A percentile compares a stretch with the other conserved stretches of the same genome.
phyloP scores from a whole-genome alignment of 2,797 vertebrate species.

The Phoebastria nigripes region DNA sequence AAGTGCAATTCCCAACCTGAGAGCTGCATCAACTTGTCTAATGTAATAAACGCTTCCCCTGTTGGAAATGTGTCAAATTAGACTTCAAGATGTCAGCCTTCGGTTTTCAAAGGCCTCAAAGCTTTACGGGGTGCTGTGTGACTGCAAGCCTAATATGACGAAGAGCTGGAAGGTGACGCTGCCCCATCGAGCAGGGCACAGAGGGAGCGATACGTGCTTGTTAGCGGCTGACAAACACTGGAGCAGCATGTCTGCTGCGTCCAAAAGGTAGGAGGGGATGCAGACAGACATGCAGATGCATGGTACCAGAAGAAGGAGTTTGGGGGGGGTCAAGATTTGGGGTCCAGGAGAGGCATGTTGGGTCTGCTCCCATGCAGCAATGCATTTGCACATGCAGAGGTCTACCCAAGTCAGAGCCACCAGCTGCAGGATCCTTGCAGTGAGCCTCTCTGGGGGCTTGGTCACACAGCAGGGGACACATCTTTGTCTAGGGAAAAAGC shows the following conservation, averaged over 20 bases:
- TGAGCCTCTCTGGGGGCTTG: neutral
- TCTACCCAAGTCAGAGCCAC: neutral
- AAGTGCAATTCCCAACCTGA: slow-evolving; percentile 39
- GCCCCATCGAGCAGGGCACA: neutral
- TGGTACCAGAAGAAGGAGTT: neutral
- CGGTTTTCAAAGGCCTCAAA: neutral
- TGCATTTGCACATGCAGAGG: rapidly evolving
- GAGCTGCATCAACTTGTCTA: slow-evolving; percentile 60
- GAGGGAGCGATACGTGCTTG: neutral
- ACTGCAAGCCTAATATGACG: neutral
- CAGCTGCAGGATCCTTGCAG: neutral
- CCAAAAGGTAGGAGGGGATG: neutral
- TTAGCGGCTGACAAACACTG: neutral
- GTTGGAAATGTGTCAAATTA: slow-evolving; percentile 35
- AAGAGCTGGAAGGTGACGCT: neutral
- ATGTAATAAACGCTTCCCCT: slow-evolving; percentile 53
- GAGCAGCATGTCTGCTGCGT: neutral
- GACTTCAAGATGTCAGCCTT: neutral
- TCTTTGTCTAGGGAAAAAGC: neutral
- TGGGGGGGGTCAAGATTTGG: neutral
- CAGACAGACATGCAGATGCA: neutral
- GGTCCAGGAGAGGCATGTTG: neutral
- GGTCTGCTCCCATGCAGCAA: neutral
- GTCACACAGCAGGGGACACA: neutral
- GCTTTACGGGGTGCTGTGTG: neutral